Evolutionary conservation across 2,888 invertebrate species (phyloP).

Genomic region (Tetragonula carbonaria): DNA sequence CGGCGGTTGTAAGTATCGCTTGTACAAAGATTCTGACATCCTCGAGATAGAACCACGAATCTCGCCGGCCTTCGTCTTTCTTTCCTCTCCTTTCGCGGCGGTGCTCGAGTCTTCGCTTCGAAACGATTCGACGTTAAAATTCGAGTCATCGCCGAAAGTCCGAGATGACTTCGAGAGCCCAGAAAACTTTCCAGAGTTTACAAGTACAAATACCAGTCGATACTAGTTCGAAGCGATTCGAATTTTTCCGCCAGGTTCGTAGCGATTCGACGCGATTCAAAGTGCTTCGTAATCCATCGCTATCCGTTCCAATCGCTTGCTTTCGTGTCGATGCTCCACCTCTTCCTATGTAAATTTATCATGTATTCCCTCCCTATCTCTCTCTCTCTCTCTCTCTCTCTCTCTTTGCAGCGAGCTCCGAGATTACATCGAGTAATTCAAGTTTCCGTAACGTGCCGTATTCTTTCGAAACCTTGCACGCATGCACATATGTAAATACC

Average conservation of each 20-base stretch:
- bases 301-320: neutral
- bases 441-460: neutral
- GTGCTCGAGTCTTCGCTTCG: too few species aligned
- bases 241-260: too few species aligned
- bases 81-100: neutral
- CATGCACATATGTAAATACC: too few species aligned
- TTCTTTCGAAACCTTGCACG: neutral
- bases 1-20: slow-evolving; percentile 64
- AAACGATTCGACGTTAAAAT: too few species aligned
- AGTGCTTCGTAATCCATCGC: neutral
- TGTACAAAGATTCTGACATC: slow-evolving; percentile 53
- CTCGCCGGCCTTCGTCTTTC: neutral
- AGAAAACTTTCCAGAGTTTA: too few species aligned
- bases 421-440: neutral
- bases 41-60: slow-evolving; percentile 11
- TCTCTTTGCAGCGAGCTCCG: too few species aligned
- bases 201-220: too few species aligned
- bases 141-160: too few species aligned
- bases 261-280: too few species aligned
- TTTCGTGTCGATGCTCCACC: neutral
- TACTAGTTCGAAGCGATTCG: too few species aligned
- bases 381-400: neutral
- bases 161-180: too few species aligned
- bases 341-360: slow-evolving; percentile 18
- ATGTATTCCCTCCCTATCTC: neutral